phyloP scores from a whole-genome alignment of 2,888 invertebrate genomes.

The Panzeria rudis region DNA sequence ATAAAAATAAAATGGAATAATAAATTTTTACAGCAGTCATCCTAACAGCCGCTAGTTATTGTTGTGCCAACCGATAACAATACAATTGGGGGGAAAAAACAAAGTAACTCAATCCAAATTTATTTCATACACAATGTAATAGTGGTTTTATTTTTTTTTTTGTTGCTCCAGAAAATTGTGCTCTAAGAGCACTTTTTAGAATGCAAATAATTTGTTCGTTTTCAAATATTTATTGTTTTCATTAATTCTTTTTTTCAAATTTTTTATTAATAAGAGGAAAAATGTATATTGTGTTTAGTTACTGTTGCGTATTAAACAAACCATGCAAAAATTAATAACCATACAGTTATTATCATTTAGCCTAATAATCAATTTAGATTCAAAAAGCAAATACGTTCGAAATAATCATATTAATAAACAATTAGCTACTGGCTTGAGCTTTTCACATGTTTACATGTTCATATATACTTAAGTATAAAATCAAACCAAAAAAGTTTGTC shows the following conservation, averaged over 20 bases:
- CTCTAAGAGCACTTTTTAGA: not conserved
- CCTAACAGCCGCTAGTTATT: not conserved
- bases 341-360: not conserved
- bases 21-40: conserved; percentile 3
- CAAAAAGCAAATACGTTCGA: too few relatives aligned
- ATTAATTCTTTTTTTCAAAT: not conserved
- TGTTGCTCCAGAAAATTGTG: not conserved
- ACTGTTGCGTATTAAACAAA: not conserved
- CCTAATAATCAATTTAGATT: too few relatives aligned
- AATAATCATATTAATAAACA: too few relatives aligned
- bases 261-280: not conserved
- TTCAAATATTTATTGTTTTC: not conserved
- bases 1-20: not conserved
- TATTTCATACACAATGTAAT: not conserved
- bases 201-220: not conserved
- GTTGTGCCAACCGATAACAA: not conserved
- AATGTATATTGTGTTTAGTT: not conserved
- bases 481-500: too few relatives aligned
- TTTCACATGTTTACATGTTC: too few relatives aligned
- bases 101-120: not conserved
- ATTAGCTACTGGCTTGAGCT: too few relatives aligned
- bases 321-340: not conserved
- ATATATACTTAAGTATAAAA: too few relatives aligned
- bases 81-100: not conserved
- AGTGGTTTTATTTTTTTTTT: not conserved